A percentile compares a stretch with the other conserved stretches of the same genome.
These are phyloP conservation scores for Encarsia formosa DNA, from an alignment of 2,888 invertebrate species.

Conservation along the genomic window DNA sequence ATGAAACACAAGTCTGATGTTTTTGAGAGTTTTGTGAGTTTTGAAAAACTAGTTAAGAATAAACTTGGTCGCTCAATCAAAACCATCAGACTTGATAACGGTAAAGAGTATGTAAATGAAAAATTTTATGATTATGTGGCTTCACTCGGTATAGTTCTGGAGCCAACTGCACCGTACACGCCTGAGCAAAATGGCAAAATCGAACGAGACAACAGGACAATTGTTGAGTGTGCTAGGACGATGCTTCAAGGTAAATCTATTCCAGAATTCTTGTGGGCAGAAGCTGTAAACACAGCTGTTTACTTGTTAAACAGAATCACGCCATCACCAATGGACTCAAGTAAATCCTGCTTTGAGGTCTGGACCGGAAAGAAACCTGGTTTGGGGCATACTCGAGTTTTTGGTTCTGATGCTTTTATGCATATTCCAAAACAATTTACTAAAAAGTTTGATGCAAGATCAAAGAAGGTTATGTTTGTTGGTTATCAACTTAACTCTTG, in stretches of 20 bases:
- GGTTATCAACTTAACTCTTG: constrained; percentile 5
- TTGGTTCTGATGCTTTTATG: constrained; percentile 4
- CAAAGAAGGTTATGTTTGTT: constrained; percentile 3
- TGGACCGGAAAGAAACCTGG: constrained; percentile 3
- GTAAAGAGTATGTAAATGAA: constrained; percentile 11
- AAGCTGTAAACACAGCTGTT: constrained; percentile 10
- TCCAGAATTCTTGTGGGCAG: constrained; percentile 6
- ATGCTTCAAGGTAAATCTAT: background rate
- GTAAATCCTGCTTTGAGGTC: constrained; percentile 3
- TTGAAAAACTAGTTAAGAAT: constrained; percentile 10
- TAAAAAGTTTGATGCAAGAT: constrained; percentile 3
- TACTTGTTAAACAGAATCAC: constrained; percentile 1
- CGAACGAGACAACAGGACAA: background rate
- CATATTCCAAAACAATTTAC: background rate
- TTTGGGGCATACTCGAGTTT: constrained; percentile 4
- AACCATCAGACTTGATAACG: constrained; percentile 18
- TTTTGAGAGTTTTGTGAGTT: constrained; percentile 13
- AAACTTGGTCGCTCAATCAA: constrained; percentile 10
- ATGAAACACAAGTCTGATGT: constrained; percentile 29
- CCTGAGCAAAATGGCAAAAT: constrained; percentile 18
- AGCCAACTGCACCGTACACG: constrained; percentile 26
- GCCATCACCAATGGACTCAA: background rate
- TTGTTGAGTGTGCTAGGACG: background rate
- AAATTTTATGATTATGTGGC: constrained; percentile 3
- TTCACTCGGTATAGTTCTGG: constrained; percentile 10